phyloP scores from a whole-genome alignment of 2,888 invertebrate species.

The Cerastoderma edule region DNA sequence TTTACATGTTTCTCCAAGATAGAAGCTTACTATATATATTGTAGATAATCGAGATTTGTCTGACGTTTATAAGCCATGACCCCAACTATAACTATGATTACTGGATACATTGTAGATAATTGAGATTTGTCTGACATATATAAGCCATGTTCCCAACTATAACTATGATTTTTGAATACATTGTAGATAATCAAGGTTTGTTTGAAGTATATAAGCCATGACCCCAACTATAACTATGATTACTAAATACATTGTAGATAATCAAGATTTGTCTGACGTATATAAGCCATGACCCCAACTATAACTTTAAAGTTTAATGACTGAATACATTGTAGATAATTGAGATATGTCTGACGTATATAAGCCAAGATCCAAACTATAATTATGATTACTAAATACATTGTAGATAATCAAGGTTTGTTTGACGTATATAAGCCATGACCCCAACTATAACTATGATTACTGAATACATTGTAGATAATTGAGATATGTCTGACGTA shows the following conservation, averaged over 20 bases:
- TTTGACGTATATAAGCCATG: constrained; percentile 95
- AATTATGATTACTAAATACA: constrained; percentile 90
- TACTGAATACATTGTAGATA: constrained; percentile 80
- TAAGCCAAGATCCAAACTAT: constrained; percentile 99
- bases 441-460: constrained; percentile 99
- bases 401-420: constrained; percentile 89
- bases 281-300: constrained; percentile 93
- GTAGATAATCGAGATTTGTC: constrained; percentile 89
- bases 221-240: constrained; percentile 99
- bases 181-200: constrained; percentile 89
- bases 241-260: constrained; percentile 86
- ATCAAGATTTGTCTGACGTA: constrained; percentile 93
- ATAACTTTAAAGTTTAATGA: too few species aligned
- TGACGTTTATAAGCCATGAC: too few species aligned
- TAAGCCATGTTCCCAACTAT: constrained; percentile 99
- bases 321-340: constrained; percentile 84
- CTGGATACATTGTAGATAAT: constrained; percentile 86
- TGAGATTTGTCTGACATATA: constrained; percentile 94
- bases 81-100: constrained; percentile 86
- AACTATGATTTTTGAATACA: constrained; percentile 90
- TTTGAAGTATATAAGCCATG: constrained; percentile 95
- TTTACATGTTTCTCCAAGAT: too few species aligned
- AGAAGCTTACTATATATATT: constrained; percentile 31
- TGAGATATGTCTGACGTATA: constrained; percentile 93
- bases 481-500: constrained; percentile 93